These are phyloP conservation scores for Cantharis rufa DNA, from an alignment of 2,888 invertebrate species.

Conservation along the genomic window DNA sequence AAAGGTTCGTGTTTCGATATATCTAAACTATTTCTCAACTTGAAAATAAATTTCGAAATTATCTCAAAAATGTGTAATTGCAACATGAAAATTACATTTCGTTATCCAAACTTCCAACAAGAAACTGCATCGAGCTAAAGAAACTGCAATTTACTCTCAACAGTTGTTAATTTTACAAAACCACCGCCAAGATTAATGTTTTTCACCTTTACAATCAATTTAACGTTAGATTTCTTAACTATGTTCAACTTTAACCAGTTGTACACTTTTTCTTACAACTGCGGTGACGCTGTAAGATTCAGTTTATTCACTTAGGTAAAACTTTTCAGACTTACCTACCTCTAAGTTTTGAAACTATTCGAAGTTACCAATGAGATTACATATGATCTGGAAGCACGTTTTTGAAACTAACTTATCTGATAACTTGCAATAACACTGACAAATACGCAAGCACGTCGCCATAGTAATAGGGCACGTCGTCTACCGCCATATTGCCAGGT, in stretches of 20 bases:
- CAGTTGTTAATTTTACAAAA: background rate
- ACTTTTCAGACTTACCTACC: background rate
- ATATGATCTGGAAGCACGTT: conserved; percentile 23
- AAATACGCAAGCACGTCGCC: conserved; percentile 31
- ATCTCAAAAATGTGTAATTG: background rate
- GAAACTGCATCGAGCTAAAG: background rate
- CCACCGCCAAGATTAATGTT: background rate
- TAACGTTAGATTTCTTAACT: background rate
- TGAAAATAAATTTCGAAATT: background rate
- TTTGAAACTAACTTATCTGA: conserved; percentile 29
- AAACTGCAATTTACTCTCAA: background rate
- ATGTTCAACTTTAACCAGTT: background rate
- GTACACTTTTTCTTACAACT: background rate
- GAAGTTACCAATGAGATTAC: background rate
- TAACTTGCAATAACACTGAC: conserved; percentile 29
- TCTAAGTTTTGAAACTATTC: background rate
- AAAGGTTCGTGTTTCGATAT: background rate
- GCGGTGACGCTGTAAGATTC: background rate
- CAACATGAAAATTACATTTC: background rate
- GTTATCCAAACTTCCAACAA: background rate
- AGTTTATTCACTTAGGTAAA: background rate
- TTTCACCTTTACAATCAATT: background rate
- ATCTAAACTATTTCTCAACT: background rate
- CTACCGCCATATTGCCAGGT: conserved; percentile 37
- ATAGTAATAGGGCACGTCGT: conserved; percentile 38